phyloP scores from a whole-genome alignment of 2,113 vertebrate genomes.

The Pelmatolapia mariae region DNA sequence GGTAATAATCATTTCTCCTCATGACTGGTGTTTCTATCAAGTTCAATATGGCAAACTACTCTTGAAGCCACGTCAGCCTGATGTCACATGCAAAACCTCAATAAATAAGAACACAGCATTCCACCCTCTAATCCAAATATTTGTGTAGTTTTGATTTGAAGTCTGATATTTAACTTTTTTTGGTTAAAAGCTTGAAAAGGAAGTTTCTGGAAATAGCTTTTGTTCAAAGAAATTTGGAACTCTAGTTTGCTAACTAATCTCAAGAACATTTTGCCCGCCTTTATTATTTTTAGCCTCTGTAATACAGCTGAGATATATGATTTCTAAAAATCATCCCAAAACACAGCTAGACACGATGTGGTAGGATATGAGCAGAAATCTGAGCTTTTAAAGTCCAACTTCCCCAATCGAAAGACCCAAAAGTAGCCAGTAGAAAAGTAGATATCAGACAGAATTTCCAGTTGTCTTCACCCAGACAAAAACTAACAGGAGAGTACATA shows the following conservation, averaged over 20 bases:
- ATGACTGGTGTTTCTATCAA: neutral
- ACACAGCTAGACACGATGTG: neutral
- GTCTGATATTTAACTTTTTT: neutral
- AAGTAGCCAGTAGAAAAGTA: neutral
- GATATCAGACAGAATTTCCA: neutral
- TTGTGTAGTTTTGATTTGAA: neutral
- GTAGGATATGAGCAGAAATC: neutral
- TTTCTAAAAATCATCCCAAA: neutral
- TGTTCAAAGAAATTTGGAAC: neutral
- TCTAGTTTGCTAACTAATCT: neutral
- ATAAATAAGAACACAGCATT: neutral
- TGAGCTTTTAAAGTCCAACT: neutral
- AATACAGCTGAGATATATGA: neutral
- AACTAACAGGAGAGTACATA: neutral
- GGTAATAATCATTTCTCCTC: neutral
- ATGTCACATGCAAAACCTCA: neutral
- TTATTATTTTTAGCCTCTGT: neutral
- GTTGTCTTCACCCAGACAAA: neutral
- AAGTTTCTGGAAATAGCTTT: neutral
- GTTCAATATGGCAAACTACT: neutral
- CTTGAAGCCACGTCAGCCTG: neutral
- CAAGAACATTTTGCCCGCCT: neutral
- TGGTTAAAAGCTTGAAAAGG: neutral
- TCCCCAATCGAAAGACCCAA: neutral
- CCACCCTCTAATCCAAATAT: neutral